phyloP scores from a whole-genome alignment of 2,888 invertebrate species.

The Sinodicranocentrus sp. region DNA sequence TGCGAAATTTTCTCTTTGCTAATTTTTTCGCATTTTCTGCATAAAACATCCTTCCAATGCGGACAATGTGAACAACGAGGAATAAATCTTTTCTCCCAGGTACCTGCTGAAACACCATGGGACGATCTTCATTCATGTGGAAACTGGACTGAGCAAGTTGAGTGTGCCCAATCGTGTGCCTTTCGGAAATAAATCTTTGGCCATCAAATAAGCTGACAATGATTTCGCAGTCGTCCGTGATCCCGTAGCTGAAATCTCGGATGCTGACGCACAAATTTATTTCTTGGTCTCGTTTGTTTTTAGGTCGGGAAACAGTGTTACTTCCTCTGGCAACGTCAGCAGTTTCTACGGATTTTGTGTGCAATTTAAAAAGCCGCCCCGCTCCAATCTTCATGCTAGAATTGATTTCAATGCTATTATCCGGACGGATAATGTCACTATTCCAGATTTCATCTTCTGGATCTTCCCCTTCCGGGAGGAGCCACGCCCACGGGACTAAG shows the following conservation, averaged over 20 bases:
- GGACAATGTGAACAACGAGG: constrained; percentile 93
- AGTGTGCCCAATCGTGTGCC: constrained; percentile 55
- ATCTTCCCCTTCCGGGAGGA: constrained; percentile 56
- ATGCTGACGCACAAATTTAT: constrained; percentile 92
- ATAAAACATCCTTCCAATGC: constrained; percentile 91
- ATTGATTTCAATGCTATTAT: constrained; percentile 57
- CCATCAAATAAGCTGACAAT: constrained; percentile 91
- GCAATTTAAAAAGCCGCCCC: constrained; percentile 66
- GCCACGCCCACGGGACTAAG: constrained; percentile 87
- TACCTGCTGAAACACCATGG: constrained; percentile 62
- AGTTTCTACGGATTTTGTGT: constrained; percentile 72
- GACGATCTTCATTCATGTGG: constrained; percentile 62
- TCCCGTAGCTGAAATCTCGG: constrained; percentile 92
- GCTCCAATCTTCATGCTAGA: constrained; percentile 59
- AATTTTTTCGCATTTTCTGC: constrained; percentile 80
- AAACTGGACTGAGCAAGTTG: constrained; percentile 62
- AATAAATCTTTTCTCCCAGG: constrained; percentile 83
- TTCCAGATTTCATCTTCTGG: constrained; percentile 12
- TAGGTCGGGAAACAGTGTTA: constrained; percentile 60
- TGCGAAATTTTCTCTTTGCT: constrained; percentile 77
- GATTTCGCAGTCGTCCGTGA: constrained; percentile 92
- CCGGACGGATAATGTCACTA: constrained; percentile 26
- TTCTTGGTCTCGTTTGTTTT: constrained; percentile 79
- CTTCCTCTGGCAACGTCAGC: constrained; percentile 80
- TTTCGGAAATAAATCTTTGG: constrained; percentile 61